Percentiles rank a stretch among this genome's conserved stretches.
These are phyloP conservation scores for Actenoides hombroni DNA, from an alignment of 2,113 vertebrate species.

Conservation along the genomic window DNA sequence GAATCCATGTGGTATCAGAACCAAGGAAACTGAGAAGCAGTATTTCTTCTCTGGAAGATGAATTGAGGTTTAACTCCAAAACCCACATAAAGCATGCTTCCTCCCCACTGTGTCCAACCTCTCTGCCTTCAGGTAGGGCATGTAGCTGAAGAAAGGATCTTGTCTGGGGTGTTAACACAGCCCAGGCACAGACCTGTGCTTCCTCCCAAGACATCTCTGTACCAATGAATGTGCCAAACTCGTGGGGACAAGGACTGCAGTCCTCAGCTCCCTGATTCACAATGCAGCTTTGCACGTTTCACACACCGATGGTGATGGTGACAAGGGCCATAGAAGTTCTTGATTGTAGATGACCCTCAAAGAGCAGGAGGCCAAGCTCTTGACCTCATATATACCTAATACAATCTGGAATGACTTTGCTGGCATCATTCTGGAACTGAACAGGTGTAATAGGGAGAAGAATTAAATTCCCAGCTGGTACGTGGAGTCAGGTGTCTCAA, in stretches of 20 bases:
- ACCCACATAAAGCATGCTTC: not conserved
- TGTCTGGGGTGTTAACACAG: not conserved
- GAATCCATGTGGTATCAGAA: not conserved
- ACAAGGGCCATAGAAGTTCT: not conserved
- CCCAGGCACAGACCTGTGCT: not conserved
- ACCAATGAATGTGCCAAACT: not conserved
- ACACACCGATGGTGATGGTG: fast-evolving
- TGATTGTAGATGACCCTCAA: fast-evolving
- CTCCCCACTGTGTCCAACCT: not conserved
- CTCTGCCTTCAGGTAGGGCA: fast-evolving
- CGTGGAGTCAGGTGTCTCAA: not conserved
- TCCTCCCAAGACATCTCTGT: not conserved
- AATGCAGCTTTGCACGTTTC: not conserved
- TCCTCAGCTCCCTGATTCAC: not conserved
- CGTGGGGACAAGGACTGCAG: not conserved
- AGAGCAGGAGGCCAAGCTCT: not conserved
- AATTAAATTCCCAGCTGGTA: not conserved
- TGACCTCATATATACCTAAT: not conserved
- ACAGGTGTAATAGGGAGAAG: not conserved
- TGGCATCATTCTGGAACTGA: not conserved
- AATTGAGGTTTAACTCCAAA: not conserved
- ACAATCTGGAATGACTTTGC: not conserved
- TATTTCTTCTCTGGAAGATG: not conserved
- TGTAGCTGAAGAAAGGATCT: not conserved
- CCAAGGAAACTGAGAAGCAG: not conserved